Conservation (phyloP, 2,113 vertebrate species). For the Rhinichthys klamathensis region DNA sequence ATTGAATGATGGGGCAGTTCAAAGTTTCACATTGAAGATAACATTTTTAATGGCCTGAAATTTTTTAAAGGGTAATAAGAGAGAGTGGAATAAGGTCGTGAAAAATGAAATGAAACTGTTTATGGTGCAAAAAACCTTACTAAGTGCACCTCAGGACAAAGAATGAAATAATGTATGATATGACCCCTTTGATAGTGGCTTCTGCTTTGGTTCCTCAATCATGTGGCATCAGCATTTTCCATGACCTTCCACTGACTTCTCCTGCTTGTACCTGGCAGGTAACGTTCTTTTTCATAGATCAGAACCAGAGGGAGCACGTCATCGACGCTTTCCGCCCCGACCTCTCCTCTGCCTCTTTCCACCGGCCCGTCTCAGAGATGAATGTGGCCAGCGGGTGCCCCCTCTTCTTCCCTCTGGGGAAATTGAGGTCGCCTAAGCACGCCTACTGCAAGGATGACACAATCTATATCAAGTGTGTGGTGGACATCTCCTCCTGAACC, state of each 20-base stretch:
- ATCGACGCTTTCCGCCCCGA: constrained; percentile 95
- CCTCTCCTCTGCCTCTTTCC: constrained; percentile 89
- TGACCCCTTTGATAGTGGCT: constrained; percentile 25
- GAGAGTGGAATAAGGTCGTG: neutral
- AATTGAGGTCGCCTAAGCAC: constrained; percentile 85
- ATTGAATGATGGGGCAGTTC: neutral
- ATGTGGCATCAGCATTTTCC: constrained; percentile 9
- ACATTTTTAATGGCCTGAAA: too few relatives aligned
- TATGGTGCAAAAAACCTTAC: neutral
- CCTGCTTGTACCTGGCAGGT: constrained; percentile 75
- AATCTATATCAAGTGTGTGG: constrained; percentile 96
- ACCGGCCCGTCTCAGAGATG: constrained; percentile 90
- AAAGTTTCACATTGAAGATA: neutral
- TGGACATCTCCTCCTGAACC: constrained; percentile 83
- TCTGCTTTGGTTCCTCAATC: neutral
- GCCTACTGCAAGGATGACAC: constrained; percentile 90
- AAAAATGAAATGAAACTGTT: neutral
- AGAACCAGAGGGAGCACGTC: constrained; percentile 94
- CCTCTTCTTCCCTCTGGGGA: constrained; percentile 89
- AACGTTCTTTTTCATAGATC: constrained; percentile 96
- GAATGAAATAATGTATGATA: neutral
- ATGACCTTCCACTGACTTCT: constrained; percentile 12
- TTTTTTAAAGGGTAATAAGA: too few relatives aligned
- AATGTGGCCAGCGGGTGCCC: constrained; percentile 98
- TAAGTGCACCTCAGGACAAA: neutral